Evolutionary conservation across 2,113 vertebrate species (phyloP), one percentile per base, ranked within the genome.

Genomic region (Climacteris rufus): DNA sequence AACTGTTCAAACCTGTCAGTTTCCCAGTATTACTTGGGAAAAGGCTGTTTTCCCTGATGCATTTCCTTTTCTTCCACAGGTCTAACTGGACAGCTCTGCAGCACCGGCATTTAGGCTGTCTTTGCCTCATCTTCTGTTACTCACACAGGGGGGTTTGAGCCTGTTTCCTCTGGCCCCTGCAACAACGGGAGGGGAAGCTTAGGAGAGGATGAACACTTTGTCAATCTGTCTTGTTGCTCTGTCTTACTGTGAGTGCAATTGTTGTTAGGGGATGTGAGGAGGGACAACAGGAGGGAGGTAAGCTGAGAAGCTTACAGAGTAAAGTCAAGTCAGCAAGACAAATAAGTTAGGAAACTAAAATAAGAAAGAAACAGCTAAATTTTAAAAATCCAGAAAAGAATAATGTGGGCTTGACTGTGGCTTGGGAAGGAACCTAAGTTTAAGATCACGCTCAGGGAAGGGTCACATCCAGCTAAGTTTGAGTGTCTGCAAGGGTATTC

Each of bases 391-490:
- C 11, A 45, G 28, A 49, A 76, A 68, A 83, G n/a, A 89, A 25
- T 14, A 56, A 37, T 4, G 15, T 56, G n/a, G 30, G 11, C 22
- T 68, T 83, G 49, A 44, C 7, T 10, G 4, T 39, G 24, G 40
- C 45, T 87, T 83, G 33, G 65, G 22, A 57, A 81, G 69, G 47
- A 87, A 23, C 16, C 8, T 23, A 61, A n/a, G 21, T 21, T 30
- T 44, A 76, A 28, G 44, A 31, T 28, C 28, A 18, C 12, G 31
- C 21, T 57, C 17, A 42, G 33, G 25, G 30, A 50, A 82, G 23
- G 42, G 35, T 5, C 11, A 14, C 0, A 0, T 70, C 25, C 35
- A 20, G 10, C 78, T 24, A 71, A 15, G 27, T 44, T 21, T 53
- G 20, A 81, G 12, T 33, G 35, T n/a, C n/a, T 68, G 42, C 16